Evolutionary conservation across 2,888 invertebrate genomes (phyloP), one percentile per base, ranked within the genome.

Genomic region (Sarcophaga carnaria): DNA sequence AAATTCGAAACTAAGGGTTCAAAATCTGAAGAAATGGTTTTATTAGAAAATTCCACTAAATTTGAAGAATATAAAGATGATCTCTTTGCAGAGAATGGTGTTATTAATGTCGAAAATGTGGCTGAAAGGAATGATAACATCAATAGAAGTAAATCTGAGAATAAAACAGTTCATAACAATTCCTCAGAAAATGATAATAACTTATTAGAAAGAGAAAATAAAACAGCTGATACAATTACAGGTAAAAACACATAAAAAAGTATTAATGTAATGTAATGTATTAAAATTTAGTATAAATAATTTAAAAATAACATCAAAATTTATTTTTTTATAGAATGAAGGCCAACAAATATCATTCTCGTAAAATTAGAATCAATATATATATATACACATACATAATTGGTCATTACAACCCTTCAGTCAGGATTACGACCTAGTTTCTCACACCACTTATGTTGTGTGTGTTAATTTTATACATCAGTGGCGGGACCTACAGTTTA

Each of bases 111-210:
- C 17, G 69, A 75, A 25, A 64, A 25, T 62, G 22, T 2, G 37
- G 64, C 0, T 4, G 10, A 22, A 27, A 69, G 75, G 54, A 74
- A 22, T 47, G 62, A 63, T 17, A 83, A 22, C 25, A 69, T 72
- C 10, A 63, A 67, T 25, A 11, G 54, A 37, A 62, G 47, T 45
- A 37, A 37, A 37, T 37, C 37, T 37, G n/a, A 71, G 3, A 76
- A 71, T n/a, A 71, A 82, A 71, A 0, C 70, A 59, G 4, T 27
- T 47, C 20, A 71, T 60, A 81, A 76, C 17, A 83, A 67, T 54
- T 62, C 64, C 47, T 11, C 27, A 37, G 12, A 49, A 77, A 5
- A 64, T 77, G 6, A 59, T 77, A 72, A 71, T 49, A 71, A 83
- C 20, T 45, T 63, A 72, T 22, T 54, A 22, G 17, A 54, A 45